phyloP scores from a whole-genome alignment of 2,888 invertebrate genomes.

The Caenorhabditis drosophilae region DNA sequence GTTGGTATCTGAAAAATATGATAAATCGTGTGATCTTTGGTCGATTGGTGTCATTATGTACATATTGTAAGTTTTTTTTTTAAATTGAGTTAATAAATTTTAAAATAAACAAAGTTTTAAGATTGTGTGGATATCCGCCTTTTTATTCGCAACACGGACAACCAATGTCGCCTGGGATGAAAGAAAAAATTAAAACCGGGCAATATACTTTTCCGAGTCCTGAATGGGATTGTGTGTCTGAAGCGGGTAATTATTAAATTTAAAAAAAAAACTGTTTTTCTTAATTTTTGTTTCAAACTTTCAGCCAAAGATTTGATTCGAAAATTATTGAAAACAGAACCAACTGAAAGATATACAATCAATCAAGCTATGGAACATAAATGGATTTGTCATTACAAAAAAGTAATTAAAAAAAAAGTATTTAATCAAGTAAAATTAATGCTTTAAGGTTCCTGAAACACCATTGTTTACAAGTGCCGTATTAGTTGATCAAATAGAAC shows the following conservation, averaged over 20 bases:
- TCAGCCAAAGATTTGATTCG: conserved; percentile 93
- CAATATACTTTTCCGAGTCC: conserved; percentile 96
- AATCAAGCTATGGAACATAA: conserved; percentile 77
- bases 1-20: conserved; percentile 93
- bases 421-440: not conserved
- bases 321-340: conserved; percentile 92
- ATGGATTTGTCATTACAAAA: conserved; percentile 78
- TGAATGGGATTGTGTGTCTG: conserved; percentile 92
- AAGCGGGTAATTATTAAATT: conserved; percentile 78
- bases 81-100: too few relatives aligned
- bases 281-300: conserved; percentile 68
- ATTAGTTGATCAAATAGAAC: conserved; percentile 86
- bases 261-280: not conserved
- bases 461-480: conserved; percentile 89
- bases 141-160: conserved; percentile 97
- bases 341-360: conserved; percentile 85
- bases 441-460: conserved; percentile 80
- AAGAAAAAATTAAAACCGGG: conserved; percentile 86
- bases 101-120: conserved; percentile 62
- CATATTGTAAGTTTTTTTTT: conserved; percentile 79
- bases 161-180: conserved; percentile 99
- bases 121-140: conserved; percentile 94
- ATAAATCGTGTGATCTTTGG: conserved; percentile 99
- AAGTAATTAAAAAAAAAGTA: too few relatives aligned
- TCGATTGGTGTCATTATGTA: conserved; percentile 99